Evolutionary conservation across 2,888 invertebrate genomes (phyloP).

Genomic region (Platycheirus rosarum): DNA sequence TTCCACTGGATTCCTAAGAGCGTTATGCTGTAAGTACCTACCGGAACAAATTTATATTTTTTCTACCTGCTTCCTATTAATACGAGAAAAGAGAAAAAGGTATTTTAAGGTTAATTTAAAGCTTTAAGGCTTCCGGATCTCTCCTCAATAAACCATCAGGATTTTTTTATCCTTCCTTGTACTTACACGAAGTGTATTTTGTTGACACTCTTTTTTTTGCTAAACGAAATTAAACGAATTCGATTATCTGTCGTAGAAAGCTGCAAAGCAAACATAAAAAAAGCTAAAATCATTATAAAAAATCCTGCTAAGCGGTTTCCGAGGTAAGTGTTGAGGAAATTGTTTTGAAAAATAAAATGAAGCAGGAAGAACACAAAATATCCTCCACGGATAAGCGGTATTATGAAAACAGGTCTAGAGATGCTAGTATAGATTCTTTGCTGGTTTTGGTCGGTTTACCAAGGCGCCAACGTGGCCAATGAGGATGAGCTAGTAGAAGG

Average conservation of each 20-base stretch:
- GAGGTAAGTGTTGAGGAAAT: conserved; percentile 22
- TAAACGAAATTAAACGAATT: conserved; percentile 14
- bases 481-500: conserved; percentile 3
- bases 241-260: neutral
- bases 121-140: neutral
- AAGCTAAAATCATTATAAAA: neutral
- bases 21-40: neutral
- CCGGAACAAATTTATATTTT: neutral
- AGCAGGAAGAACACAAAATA: conserved; percentile 26
- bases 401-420: neutral
- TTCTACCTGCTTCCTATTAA: neutral
- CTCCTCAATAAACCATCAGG: neutral
- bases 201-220: conserved; percentile 8
- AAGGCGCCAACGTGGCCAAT: conserved; percentile 2
- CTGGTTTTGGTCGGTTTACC: neutral
- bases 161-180: neutral
- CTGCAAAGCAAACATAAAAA: neutral
- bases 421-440: conserved; percentile 3
- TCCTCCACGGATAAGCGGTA: conserved; percentile 10
- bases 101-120: neutral
- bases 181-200: neutral
- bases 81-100: neutral
- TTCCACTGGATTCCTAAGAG: conserved; percentile 8
- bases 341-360: conserved; percentile 14
- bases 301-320: conserved; percentile 14